Conservation (phyloP, 2,888 invertebrate genomes). For the Nephrotoma appendiculata region DNA sequence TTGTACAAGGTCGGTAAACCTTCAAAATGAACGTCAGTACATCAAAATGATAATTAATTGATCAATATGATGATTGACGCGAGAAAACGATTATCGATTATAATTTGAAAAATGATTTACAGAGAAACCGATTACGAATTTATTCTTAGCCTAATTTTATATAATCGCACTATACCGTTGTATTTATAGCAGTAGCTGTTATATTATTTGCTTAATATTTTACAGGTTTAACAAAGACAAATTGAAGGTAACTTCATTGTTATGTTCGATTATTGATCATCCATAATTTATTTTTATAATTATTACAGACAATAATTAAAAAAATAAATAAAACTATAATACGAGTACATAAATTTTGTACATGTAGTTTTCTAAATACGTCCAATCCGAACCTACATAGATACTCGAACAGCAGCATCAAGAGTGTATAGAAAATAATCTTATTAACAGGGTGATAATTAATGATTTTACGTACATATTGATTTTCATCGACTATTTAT, state of each 20-base stretch:
- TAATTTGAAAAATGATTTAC: too few relatives aligned
- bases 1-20: too few relatives aligned
- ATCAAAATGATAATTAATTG: too few relatives aligned
- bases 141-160: background rate
- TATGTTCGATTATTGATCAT: background rate
- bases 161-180: background rate
- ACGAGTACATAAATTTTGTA: background rate
- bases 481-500: background rate
- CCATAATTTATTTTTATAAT: background rate
- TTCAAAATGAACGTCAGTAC: too few relatives aligned
- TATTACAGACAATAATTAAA: background rate
- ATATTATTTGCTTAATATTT: background rate
- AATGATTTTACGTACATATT: background rate
- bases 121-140: background rate
- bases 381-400: background rate
- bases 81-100: too few relatives aligned
- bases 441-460: background rate
- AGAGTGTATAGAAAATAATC: background rate
- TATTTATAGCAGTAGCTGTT: background rate
- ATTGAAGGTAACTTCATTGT: background rate
- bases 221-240: background rate
- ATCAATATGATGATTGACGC: too few relatives aligned
- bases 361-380: background rate
- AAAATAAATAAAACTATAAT: background rate
- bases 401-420: background rate